Evolutionary conservation across 1,140 invertebrate species (phyloP).

Genomic region (Vanessa tameamea): DNA sequence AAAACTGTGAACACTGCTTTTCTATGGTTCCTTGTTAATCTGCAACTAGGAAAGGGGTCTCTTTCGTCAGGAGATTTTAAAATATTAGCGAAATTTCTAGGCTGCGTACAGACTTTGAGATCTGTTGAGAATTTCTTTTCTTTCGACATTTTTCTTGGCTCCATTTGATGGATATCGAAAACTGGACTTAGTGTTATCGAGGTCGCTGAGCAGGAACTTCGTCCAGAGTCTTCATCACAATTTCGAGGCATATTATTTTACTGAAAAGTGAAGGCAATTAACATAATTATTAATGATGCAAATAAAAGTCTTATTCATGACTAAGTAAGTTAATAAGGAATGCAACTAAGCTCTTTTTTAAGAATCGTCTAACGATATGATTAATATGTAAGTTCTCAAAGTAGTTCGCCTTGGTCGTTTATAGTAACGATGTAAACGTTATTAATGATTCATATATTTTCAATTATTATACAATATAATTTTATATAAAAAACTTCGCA

Average conservation of each 20-base stretch:
- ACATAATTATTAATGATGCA: background rate
- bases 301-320: background rate
- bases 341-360: background rate
- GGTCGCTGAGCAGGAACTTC: constrained; percentile 75
- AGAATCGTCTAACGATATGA: background rate
- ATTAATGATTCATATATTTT: constrained; percentile 5
- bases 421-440: background rate
- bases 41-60: constrained; percentile 73
- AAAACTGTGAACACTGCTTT: constrained; percentile 64
- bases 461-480: constrained; percentile 14
- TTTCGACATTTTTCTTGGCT: constrained; percentile 34
- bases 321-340: background rate
- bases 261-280: constrained; percentile 46
- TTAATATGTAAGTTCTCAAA: constrained; percentile 29
- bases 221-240: constrained; percentile 76
- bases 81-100: constrained; percentile 66
- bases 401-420: constrained; percentile 30
- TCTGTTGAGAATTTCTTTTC: constrained; percentile 51
- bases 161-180: constrained; percentile 51
- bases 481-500: background rate
- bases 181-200: constrained; percentile 62
- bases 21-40: constrained; percentile 52
- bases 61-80: constrained; percentile 73
- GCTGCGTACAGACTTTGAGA: constrained; percentile 68
- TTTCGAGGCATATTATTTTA: constrained; percentile 59